Evolutionary conservation across 2,888 invertebrate species (phyloP).

Genomic region (Metacarcinus magister): DNA sequence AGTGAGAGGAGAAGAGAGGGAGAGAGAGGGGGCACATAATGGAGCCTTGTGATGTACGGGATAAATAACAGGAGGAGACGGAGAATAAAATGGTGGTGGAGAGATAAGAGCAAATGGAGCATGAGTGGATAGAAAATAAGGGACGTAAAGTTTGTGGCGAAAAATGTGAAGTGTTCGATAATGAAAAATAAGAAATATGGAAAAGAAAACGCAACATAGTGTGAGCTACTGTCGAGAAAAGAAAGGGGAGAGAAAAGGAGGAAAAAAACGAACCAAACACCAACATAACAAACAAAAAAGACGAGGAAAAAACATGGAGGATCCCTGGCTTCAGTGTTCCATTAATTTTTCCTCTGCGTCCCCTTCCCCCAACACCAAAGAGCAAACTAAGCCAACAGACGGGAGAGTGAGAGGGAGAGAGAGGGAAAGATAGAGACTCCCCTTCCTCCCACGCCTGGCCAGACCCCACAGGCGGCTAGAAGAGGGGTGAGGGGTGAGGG

Average conservation of each 20-base stretch:
- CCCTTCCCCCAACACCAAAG: background rate
- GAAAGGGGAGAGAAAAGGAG: background rate
- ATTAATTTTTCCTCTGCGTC: constrained; percentile 26
- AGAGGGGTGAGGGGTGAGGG: background rate
- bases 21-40: background rate
- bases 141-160: background rate
- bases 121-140: constrained; percentile 20
- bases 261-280: background rate
- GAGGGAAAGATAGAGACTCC: background rate
- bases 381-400: background rate
- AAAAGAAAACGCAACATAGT: background rate
- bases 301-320: background rate
- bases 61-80: background rate
- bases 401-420: background rate
- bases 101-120: background rate
- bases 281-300: too few species aligned
- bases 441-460: constrained; percentile 26
- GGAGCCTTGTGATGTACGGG: background rate
- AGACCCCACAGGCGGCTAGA: constrained; percentile 30
- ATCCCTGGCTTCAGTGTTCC: background rate
- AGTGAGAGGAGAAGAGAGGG: background rate
- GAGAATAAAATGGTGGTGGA: constrained; percentile 23
- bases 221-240: background rate
- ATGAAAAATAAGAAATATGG: background rate
- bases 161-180: background rate